These are phyloP conservation scores for Calypte anna DNA, from an alignment of 2,113 vertebrate species.

Conservation along the genomic window DNA sequence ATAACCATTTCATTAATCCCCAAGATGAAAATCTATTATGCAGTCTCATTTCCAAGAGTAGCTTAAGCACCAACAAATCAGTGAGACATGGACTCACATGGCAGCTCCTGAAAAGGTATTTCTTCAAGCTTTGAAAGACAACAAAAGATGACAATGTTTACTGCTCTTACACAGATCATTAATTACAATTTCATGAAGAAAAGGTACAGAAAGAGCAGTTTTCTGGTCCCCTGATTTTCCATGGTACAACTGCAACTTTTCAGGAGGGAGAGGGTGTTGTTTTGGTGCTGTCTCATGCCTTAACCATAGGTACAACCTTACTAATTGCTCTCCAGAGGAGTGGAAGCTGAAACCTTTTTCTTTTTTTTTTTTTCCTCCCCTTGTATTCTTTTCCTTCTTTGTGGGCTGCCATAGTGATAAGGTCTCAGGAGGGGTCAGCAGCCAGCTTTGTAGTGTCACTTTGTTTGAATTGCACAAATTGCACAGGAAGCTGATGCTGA, in stretches of 20 bases:
- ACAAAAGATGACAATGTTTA: not conserved
- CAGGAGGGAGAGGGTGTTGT: not conserved
- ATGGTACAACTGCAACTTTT: not conserved
- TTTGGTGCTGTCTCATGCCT: not conserved
- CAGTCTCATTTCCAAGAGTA: not conserved
- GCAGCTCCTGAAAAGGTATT: not conserved
- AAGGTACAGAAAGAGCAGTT: not conserved
- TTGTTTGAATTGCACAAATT: not conserved
- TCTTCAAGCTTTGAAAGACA: not conserved
- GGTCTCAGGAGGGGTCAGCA: not conserved
- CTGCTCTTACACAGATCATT: not conserved
- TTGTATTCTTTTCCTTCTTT: not conserved
- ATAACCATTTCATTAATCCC: not conserved
- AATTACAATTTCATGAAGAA: not conserved
- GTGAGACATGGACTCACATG: not conserved
- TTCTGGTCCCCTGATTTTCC: not conserved
- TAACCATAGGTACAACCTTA: not conserved
- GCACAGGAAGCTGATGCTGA: not conserved
- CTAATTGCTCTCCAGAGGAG: not conserved
- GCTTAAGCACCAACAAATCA: not conserved
- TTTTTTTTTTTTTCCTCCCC: not conserved
- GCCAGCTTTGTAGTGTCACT: fast-evolving
- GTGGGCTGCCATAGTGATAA: not conserved
- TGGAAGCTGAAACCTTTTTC: not conserved
- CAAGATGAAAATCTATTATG: not conserved